Percentiles rank a stretch among this genome's conserved stretches.
Conservation (phyloP, 2,113 vertebrate species). For the Antechinus flavipes region DNA sequence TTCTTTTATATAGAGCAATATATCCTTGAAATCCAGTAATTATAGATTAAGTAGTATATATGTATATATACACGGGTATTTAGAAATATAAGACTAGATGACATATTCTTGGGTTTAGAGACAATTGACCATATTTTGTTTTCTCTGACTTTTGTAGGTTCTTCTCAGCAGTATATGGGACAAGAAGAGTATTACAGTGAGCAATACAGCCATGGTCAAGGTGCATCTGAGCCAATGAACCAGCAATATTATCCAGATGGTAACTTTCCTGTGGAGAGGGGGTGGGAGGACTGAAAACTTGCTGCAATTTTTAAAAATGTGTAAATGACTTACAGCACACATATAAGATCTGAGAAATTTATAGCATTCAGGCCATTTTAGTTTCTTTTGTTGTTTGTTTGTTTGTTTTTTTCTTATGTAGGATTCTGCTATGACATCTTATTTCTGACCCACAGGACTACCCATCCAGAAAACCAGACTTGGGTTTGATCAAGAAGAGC, state of each 20-base stretch:
- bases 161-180: conserved; percentile 94
- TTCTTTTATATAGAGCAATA: conserved; percentile 25
- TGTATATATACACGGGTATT: conserved; percentile 40
- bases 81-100: background rate
- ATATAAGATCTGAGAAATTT: background rate
- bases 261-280: conserved; percentile 80
- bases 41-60: background rate
- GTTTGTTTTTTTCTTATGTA: background rate
- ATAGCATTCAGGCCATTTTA: fast-evolving
- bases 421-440: background rate
- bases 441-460: background rate
- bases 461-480: background rate
- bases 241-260: conserved; percentile 97
- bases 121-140: conserved; percentile 52
- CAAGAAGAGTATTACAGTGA: conserved; percentile 98
- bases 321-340: background rate
- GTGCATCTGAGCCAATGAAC: conserved; percentile 92
- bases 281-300: background rate
- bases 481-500: background rate
- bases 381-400: background rate
- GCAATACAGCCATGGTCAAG: conserved; percentile 94
- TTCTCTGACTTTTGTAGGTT: conserved; percentile 85
- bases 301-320: background rate
- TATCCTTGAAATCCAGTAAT: conserved; percentile 37
- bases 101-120: fast-evolving